Evolutionary conservation across 37 sponge, comb jelly and placozoan genomes (phyloP), one percentile per base, ranked within the genome.

Genomic region (Haliclona indistincta): DNA sequence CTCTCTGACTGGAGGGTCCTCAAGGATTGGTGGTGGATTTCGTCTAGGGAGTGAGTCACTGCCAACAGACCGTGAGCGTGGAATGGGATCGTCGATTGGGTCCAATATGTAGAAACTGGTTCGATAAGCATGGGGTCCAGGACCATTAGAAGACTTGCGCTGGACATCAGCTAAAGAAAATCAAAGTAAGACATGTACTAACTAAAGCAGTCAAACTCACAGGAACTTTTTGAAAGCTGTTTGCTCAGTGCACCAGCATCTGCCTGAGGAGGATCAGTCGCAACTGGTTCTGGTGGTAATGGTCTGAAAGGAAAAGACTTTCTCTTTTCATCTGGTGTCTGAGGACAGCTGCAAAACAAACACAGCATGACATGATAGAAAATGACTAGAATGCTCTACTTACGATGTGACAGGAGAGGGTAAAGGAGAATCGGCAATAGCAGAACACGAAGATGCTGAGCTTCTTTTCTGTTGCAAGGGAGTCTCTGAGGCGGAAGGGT

Each of bases 401-500:
- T 47, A 10, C 51, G 15, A 47, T 10, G 51, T 47, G 51, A 47
- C 51, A 47, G 51, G 10, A 47, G 51, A 17, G 51, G 51, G 13
- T 47, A 58, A n/a, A 58, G 60, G 60, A 8, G 60, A 58, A 25
- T 58, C 60, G 28, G 26, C 25, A 58, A 6, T 58, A 25, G 60
- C n/a, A n/a, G n/a, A n/a, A n/a, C n/a, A n/a, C n/a, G n/a, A n/a
- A n/a, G n/a, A n/a, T n/a, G n/a, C n/a, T n/a, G n/a, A n/a, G n/a
- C n/a, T 25, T 58, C n/a, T 58, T 20, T n/a, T 11, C 7, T 20
- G 6, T n/a, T 58, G 60, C 6, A 25, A 26, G n/a, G 60, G 60
- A 25, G 60, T 25, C 60, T 58, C 60, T 58, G 60, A 58, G 60
- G 60, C 26, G n/a, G 60, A 58, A 58, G 60, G 60, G n/a, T 25